Base-by-base conservation (phyloP, 2,888 invertebrate genomes). In the Apamea epomidion region DNA sequence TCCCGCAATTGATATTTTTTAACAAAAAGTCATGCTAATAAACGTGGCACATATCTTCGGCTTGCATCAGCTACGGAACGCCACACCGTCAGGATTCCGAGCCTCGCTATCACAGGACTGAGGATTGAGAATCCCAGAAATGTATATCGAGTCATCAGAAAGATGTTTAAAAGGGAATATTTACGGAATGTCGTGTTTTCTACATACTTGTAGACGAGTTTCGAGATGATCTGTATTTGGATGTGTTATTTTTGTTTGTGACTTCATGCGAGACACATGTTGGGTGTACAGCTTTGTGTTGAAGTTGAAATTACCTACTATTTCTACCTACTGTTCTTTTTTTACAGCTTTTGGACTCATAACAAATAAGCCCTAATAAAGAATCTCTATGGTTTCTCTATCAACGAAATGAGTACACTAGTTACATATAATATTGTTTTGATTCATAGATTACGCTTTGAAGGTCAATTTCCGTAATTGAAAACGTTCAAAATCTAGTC, bases 1-100 rank as follows among this genome's bases (percentile, higher is more conserved):
- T 86, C 80, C 64, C 25, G 85, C 84, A 84, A 89, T 85, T 87
- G 87, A 87, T 85, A 83, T 82, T 86, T 90, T 87, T 88, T 81
- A 71, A 81, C 75, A 88, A 86, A 88, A 86, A 82, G 87, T 78
- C 78, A 74, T 77, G 69, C 74, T 84, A 83, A 85, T 85, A 88
- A 87, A 87, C 68, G 86, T 67, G 32, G 45, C 62, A 84, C 62
- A 65, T 89, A 91, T 90, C 91, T 90, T 51, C 25, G 37, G 82
- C 76, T 77, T 42, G 76, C 80, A 90, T 90, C 91, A 64, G 72
- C 29, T 64, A 62, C 8, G 86, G 88, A 82, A 87, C 86, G 88
- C 76, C 68, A 74, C 78, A 81, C 74, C 74, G 70, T 69, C 81
- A 81, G 80, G 85, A 90, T 91, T 84, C 85, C 72, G 7, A 70